These are phyloP conservation scores for Cyclina sinensis DNA, from an alignment of 1,140 invertebrate species.

Conservation along the genomic window DNA sequence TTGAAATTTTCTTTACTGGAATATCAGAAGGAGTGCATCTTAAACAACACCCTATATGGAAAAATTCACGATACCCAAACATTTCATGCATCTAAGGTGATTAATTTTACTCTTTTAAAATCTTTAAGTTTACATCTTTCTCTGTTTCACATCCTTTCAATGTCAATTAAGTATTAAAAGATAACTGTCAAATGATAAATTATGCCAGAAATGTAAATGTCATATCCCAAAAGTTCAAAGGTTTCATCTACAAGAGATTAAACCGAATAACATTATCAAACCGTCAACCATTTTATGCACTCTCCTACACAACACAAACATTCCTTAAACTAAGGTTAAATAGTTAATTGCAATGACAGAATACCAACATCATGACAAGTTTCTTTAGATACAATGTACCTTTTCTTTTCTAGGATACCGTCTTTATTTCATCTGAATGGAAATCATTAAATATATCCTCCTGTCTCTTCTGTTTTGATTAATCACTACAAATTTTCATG, in stretches of 20 bases:
- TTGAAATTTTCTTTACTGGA: too few species aligned
- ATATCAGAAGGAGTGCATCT: too few species aligned
- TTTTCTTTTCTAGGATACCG: too few species aligned
- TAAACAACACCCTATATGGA: constrained; percentile 6
- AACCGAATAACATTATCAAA: not conserved
- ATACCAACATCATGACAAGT: not conserved
- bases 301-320: not conserved
- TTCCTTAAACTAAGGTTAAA: not conserved
- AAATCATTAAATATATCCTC: too few species aligned
- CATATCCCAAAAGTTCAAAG: constrained; percentile 46
- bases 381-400: not conserved
- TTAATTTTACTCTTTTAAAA: not conserved
- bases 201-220: constrained; percentile 12
- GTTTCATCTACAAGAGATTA: constrained; percentile 12
- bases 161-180: constrained; percentile 11
- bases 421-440: too few species aligned
- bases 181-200: constrained; percentile 20
- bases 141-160: not conserved
- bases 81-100: not conserved
- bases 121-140: not conserved
- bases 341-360: not conserved
- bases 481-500: too few species aligned
- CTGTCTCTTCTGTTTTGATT: too few species aligned
- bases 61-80: not conserved
- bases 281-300: not conserved